Evolutionary conservation across 2,888 invertebrate species (phyloP).

Genomic region (Callinectes sapidus): DNA sequence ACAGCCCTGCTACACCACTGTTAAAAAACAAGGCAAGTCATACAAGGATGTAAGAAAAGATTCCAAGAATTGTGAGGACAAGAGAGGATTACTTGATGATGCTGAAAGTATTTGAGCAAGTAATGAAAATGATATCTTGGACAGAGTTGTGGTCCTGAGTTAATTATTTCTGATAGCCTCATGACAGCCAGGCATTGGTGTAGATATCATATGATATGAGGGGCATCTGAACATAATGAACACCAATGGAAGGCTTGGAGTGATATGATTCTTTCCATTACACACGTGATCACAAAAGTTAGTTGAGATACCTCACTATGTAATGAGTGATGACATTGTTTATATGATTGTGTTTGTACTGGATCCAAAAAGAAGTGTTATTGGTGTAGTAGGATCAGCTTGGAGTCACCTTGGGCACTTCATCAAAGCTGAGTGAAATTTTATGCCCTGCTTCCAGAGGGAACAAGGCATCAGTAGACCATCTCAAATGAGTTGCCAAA

Average conservation of each 20-base stretch:
- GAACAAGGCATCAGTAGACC: neutral
- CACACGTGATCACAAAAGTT: neutral
- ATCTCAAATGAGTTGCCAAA: no score
- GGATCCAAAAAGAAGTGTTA: neutral
- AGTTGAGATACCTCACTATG: neutral
- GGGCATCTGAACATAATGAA: neutral
- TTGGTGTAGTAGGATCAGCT: neutral
- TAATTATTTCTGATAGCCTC: neutral
- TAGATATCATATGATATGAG: neutral
- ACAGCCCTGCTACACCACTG: constrained; percentile 69
- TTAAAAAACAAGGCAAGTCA: constrained; percentile 62
- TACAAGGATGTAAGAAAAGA: constrained; percentile 34
- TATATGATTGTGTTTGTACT: neutral
- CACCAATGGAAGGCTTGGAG: neutral
- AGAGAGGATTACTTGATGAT: constrained; percentile 44
- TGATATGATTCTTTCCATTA: neutral
- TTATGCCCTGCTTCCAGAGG: neutral
- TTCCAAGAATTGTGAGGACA: constrained; percentile 38
- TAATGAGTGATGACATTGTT: neutral
- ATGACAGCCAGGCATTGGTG: neutral
- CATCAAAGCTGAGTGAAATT: neutral
- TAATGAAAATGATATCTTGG: neutral
- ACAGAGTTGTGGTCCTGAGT: neutral
- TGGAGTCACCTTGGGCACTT: neutral
- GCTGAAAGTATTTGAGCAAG: constrained; percentile 38